These are phyloP conservation scores for Drosophila funebris DNA, from an alignment of 1,140 invertebrate genomes.

Conservation along the genomic window DNA sequence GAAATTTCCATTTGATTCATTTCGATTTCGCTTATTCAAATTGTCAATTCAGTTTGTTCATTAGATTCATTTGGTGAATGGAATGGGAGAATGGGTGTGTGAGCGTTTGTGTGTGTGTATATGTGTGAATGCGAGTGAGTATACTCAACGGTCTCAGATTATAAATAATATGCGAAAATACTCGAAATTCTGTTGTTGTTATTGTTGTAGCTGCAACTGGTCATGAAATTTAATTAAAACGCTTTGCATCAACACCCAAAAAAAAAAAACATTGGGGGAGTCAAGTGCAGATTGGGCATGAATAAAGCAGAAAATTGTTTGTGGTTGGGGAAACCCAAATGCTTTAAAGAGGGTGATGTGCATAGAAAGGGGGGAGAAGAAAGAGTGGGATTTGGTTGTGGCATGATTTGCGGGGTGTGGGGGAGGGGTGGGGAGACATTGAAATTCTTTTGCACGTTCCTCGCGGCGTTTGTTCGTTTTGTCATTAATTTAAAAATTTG, in stretches of 20 bases:
- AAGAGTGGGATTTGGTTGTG: too few relatives aligned
- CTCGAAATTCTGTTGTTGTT: conserved; percentile 13
- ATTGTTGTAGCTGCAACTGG: conserved; percentile 32
- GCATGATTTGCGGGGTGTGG: neutral
- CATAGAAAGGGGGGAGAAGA: too few relatives aligned
- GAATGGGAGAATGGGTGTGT: neutral
- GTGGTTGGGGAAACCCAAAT: neutral
- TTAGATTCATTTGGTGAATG: conserved; percentile 11
- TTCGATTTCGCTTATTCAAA: conserved; percentile 24
- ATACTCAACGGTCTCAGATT: neutral
- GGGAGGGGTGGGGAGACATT: neutral
- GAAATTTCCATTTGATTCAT: conserved; percentile 30
- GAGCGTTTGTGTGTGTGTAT: neutral
- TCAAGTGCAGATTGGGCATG: conserved; percentile 8
- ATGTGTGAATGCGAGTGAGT: neutral
- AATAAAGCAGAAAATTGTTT: conserved; percentile 11
- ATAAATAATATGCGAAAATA: conserved; percentile 33
- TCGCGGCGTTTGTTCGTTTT: conserved; percentile 50
- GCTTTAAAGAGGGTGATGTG: neutral
- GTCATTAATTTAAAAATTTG: conserved; percentile 76
- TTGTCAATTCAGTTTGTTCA: conserved; percentile 35
- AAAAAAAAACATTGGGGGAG: neutral
- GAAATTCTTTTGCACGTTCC: conserved; percentile 50
- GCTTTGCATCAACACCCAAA: conserved; percentile 9
- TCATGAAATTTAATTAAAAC: conserved; percentile 55